Base-by-base conservation (phyloP, 2,797 vertebrate species). In the Aeoliscus strigatus region DNA sequence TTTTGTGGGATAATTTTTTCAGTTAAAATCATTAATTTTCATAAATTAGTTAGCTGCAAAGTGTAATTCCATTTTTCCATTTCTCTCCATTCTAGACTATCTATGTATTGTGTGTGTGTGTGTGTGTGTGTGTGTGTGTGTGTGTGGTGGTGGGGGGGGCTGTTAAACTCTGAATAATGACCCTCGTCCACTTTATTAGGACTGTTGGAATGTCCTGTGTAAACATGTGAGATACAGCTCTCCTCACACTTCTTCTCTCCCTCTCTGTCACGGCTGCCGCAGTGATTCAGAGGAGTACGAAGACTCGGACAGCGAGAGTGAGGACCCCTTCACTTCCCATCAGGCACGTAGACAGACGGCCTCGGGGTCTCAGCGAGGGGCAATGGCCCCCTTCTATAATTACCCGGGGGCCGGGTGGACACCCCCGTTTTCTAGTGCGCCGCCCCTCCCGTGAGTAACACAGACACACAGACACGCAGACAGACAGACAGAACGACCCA, bases 251-350 rank as follows among this genome's bases (percentile, higher is more conserved):
- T 36, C 66, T 17, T 61, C 40, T 51, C 39, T 67, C 17, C 61
- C 35, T 74, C 51, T 77, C 46, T 68, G 62, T 68, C 72, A 53
- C 68, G 70, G 64, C 31, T 5, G 27, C 10, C 27, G 55, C 73
- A 90, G 89, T 39, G 88, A 89, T 63, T 88, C 87, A 36, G 88
- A 90, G 41, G 88, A 90, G 26, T 90, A 90, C 8, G 88, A 90
- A 73, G 88, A 90, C 70, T 90, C 89, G 14, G 89, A 90, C 88
- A 90, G 88, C 51, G 89, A 90, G 83, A 90, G 87, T 70, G 88
- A 90, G 86, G 88, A 89, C 81, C 88, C 88, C 83, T 90, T 90
- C 86, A 89, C 88, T 67, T 88, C 88, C 67, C 89, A 90, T 88
- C 88, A 90, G 89, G 89, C 88, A 90, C 86, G 89, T 90, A 90